Conservation (phyloP, 2,888 invertebrate genomes). For the Agrotis clavis region DNA sequence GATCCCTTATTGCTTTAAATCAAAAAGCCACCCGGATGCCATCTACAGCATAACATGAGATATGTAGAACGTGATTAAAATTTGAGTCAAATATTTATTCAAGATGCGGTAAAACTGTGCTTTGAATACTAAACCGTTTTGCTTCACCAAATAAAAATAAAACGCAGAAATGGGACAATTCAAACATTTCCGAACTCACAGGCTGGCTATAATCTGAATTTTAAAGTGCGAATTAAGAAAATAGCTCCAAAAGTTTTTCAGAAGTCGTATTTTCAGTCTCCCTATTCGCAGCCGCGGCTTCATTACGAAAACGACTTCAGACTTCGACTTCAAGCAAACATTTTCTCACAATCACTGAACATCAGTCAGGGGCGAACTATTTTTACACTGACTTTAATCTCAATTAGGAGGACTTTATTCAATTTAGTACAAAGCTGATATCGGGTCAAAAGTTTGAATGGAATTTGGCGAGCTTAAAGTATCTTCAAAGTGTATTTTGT, state of each 20-base stretch:
- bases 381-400: slow-evolving; percentile 48
- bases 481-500: slow-evolving; percentile 38
- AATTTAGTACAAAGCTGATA: slow-evolving; percentile 44
- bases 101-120: slow-evolving; percentile 35
- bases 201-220: slow-evolving; percentile 36
- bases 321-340: slow-evolving; percentile 48
- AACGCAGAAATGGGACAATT: slow-evolving; percentile 12
- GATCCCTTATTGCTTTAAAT: background rate
- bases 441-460: slow-evolving; percentile 47
- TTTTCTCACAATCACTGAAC: slow-evolving; percentile 35
- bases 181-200: slow-evolving; percentile 29
- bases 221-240: slow-evolving; percentile 50
- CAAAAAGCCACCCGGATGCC: background rate
- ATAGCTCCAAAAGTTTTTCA: slow-evolving; percentile 34
- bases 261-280: slow-evolving; percentile 39
- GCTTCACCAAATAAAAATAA: slow-evolving; percentile 39
- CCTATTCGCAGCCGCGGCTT: slow-evolving; percentile 36
- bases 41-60: background rate
- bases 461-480: slow-evolving; percentile 41
- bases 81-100: slow-evolving; percentile 44
- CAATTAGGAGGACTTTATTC: slow-evolving; percentile 46
- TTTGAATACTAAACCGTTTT: slow-evolving; percentile 31
- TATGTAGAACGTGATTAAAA: slow-evolving; percentile 29
- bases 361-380: slow-evolving; percentile 48
- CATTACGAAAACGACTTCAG: slow-evolving; percentile 52